phyloP scores from a whole-genome alignment of 2,888 invertebrate species.

The Pseudanteris insignis region DNA sequence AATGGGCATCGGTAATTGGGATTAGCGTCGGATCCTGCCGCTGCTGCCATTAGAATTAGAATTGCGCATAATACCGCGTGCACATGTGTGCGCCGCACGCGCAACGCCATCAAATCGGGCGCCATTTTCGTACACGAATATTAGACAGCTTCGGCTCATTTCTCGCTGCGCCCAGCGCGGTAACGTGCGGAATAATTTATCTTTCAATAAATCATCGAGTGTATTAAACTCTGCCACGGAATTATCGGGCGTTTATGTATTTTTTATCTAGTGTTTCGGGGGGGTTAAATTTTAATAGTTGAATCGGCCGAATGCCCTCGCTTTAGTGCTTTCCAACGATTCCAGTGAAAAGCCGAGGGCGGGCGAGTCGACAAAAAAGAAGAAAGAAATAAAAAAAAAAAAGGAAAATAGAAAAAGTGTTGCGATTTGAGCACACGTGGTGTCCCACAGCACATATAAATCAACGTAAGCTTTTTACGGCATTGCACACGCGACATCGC shows the following conservation, averaged over 20 bases:
- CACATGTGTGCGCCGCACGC: conserved; percentile 46
- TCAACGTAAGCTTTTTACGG: conserved; percentile 46
- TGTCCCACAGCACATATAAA: conserved; percentile 58
- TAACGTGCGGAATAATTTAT: conserved; percentile 29
- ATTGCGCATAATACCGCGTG: conserved; percentile 53
- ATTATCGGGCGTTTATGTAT: too few species aligned
- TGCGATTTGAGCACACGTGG: conserved; percentile 33
- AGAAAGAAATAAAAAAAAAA: too few species aligned
- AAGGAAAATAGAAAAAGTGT: too few species aligned
- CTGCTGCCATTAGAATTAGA: conserved; percentile 54
- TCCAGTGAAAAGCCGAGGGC: conserved; percentile 43
- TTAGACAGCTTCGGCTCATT: conserved; percentile 10
- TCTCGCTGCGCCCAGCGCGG: conserved; percentile 16
- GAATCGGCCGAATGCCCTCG: neutral
- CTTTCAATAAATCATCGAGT: conserved; percentile 21
- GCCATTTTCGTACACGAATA: too few species aligned
- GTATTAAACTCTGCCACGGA: conserved; percentile 17
- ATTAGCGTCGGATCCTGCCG: conserved; percentile 55
- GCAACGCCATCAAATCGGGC: too few species aligned
- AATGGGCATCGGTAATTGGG: conserved; percentile 65
- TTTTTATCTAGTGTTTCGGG: too few species aligned
- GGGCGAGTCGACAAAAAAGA: conserved; percentile 35
- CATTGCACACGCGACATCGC: conserved; percentile 17
- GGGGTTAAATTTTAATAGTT: conserved; percentile 32
- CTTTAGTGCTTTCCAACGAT: conserved; percentile 18